These are phyloP conservation scores for Catalaphyllia jardinei DNA, from an alignment of 64 coral and sea anemone genomes.

Conservation along the genomic window DNA sequence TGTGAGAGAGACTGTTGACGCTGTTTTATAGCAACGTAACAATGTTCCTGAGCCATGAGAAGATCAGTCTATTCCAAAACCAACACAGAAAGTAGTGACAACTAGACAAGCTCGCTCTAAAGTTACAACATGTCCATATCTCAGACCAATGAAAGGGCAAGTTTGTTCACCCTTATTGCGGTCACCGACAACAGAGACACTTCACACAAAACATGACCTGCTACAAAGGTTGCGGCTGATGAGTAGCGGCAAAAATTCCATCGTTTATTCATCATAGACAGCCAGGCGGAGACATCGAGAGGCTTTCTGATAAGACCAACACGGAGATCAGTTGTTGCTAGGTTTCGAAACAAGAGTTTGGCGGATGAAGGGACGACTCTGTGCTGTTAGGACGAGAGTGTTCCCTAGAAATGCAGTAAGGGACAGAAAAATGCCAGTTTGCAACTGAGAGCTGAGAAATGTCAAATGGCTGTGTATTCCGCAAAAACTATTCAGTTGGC, in stretches of 20 bases:
- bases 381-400: neutral
- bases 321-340: neutral
- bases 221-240: neutral
- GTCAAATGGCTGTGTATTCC: neutral
- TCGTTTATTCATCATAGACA: neutral
- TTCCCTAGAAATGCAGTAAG: neutral
- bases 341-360: neutral
- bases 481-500: neutral
- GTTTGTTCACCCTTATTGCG: constrained; percentile 7
- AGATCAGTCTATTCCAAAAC: neutral
- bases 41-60: neutral
- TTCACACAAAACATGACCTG: neutral
- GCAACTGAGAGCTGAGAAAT: neutral
- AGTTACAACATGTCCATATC: constrained; percentile 1
- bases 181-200: constrained; percentile 14
- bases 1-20: neutral
- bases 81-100: neutral
- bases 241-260: neutral
- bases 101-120: neutral
- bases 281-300: neutral
- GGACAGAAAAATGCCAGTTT: constrained; percentile 4
- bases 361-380: neutral
- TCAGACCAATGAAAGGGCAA: neutral
- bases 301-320: neutral
- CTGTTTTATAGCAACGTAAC: neutral